phyloP scores from a whole-genome alignment of 1,140 invertebrate genomes.

The Reticulitermes speratus region DNA sequence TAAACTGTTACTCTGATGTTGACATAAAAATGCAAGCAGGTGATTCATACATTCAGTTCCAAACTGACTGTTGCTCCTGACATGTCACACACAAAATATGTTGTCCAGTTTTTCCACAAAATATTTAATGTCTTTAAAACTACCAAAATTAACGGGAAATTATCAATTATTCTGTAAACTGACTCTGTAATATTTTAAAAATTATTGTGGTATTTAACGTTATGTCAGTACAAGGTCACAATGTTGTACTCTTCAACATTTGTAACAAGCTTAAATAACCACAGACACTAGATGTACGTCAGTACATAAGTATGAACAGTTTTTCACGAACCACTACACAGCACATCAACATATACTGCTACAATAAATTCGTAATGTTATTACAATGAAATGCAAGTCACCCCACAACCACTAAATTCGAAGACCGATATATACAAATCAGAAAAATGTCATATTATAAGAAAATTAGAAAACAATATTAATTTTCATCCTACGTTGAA shows the following conservation, averaged over 20 bases:
- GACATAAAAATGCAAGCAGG: no score
- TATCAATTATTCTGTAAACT: no score
- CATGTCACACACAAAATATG: no score
- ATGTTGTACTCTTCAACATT: not conserved
- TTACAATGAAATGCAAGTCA: not conserved
- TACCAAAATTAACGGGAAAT: no score
- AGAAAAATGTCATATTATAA: not conserved
- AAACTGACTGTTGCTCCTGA: no score
- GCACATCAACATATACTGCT: not conserved
- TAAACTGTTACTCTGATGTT: no score
- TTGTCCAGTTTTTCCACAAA: no score
- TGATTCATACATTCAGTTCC: no score
- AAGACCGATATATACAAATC: not conserved
- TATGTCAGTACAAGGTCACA: not conserved
- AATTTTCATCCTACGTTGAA: not conserved
- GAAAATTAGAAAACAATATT: not conserved
- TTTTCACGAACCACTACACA: not conserved
- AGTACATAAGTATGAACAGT: not conserved
- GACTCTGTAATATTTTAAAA: not conserved
- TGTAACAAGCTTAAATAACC: not conserved
- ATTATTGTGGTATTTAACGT: not conserved
- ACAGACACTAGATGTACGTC: not conserved
- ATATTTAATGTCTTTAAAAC: no score
- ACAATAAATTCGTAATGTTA: conserved; percentile 9
- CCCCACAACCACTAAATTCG: not conserved